These are phyloP conservation scores for Peromyscus polionotus DNA, from an alignment of 2,113 vertebrate genomes.

Conservation along the genomic window DNA sequence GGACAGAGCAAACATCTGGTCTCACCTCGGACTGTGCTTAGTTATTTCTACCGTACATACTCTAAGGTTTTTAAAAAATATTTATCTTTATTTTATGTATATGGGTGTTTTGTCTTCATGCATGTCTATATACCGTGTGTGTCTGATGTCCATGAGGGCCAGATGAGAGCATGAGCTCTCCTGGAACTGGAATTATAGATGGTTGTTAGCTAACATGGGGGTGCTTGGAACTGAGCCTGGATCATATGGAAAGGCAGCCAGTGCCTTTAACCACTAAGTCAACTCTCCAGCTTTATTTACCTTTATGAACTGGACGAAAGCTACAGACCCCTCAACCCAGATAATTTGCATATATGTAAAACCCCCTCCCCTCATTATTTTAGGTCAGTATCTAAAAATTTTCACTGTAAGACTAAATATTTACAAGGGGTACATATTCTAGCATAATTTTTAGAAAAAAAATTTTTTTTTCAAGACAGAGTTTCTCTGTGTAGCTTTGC, in stretches of 20 bases:
- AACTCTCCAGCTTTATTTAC: neutral
- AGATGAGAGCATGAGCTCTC: neutral
- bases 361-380: neutral
- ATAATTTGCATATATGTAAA: constrained; percentile 9
- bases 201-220: neutral
- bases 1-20: neutral
- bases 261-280: neutral
- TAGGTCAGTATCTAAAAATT: neutral
- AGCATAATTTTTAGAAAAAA: neutral
- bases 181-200: neutral
- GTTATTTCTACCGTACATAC: neutral
- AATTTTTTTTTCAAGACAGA: no score
- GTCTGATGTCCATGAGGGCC: neutral
- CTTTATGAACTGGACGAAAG: neutral
- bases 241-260: neutral
- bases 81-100: neutral
- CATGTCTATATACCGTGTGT: neutral
- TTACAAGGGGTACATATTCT: neutral
- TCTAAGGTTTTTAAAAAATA: neutral
- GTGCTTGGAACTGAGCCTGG: neutral
- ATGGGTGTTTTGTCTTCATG: neutral
- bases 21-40: neutral
- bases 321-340: neutral
- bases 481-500: no score
- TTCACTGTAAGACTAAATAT: constrained; percentile 38